Evolutionary conservation across 1,140 invertebrate species (phyloP).

Genomic region (Whitmania pigra): DNA sequence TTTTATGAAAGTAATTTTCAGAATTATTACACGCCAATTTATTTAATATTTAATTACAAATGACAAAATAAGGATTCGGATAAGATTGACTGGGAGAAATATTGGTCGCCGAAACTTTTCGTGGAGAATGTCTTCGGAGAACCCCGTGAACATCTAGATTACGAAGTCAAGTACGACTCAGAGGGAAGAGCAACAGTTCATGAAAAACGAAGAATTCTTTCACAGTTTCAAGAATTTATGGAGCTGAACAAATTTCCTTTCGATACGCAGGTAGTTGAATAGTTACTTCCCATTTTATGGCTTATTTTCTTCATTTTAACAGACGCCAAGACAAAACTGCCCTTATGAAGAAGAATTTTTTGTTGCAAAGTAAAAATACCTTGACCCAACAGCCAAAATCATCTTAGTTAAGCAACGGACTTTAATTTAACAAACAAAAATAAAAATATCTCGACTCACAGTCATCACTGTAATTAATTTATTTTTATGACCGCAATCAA

Average conservation of each 20-base stretch:
- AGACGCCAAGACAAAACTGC: too few species aligned
- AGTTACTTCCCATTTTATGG: background rate
- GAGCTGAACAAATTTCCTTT: constrained; percentile 28
- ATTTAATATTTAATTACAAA: constrained; percentile 2
- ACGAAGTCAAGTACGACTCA: background rate
- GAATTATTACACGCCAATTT: background rate
- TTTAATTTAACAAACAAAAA: too few species aligned
- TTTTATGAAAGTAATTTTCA: constrained; percentile 15
- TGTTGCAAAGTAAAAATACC: too few species aligned
- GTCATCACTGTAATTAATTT: too few species aligned
- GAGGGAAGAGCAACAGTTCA: constrained; percentile 20
- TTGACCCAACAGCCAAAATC: too few species aligned
- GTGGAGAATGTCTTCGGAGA: constrained; percentile 25
- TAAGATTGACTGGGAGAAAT: constrained; percentile 22
- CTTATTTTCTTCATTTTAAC: too few species aligned
- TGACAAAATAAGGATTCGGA: constrained; percentile 15
- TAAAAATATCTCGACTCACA: too few species aligned
- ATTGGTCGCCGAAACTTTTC: constrained; percentile 24
- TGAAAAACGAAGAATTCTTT: constrained; percentile 24
- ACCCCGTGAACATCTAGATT: constrained; percentile 17
- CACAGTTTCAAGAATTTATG: constrained; percentile 27
- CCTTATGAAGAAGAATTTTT: too few species aligned
- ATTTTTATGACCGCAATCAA: too few species aligned
- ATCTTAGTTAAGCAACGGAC: background rate
- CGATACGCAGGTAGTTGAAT: constrained; percentile 27